Evolutionary conservation across 2,888 invertebrate genomes (phyloP), one percentile per base, ranked within the genome.

Genomic region (Acronicta psi): DNA sequence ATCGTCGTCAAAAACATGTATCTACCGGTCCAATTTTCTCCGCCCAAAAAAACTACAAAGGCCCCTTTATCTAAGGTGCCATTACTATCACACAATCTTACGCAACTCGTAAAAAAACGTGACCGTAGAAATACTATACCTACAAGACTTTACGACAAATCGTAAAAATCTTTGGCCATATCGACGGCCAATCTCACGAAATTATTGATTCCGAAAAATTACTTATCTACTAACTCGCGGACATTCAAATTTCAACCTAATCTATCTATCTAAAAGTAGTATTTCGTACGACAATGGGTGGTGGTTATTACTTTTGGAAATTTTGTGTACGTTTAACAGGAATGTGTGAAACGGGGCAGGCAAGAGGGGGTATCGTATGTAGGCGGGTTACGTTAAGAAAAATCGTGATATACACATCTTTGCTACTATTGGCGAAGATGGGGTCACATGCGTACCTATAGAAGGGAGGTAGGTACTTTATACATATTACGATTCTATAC

Each of bases 391-490:
- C 60, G 75, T 72, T 57, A 61, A 67, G 75, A 87, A 89, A 88
- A 86, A 82, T 84, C 80, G 77, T 73, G 79, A 83, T 82, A 88
- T 75, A 66, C 72, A 76, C 69, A 59, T 69, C 80, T 77, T 72
- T 49, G 51, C 76, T 84, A 73, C 84, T 81, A 89, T 90, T 90
- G 90, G 90, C 55, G 84, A 82, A 87, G 81, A 52, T 37, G 52
- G 45, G 59, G 50, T 68, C 49, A 51, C 71, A 65, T 14, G 34
- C 10, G 16, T 51, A 36, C 38, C 31, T 59, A 68, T 34, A 34
- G 10, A 5, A 38, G 10, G 40, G 52, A 63, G 49, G 64, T 57
- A 40, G 37, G 50, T 47, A 11, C 50, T 29, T 29, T 58, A 43
- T 63, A 57, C 52, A 43, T 34, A 3, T n/a, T 46, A 34, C 7